Base-by-base conservation (phyloP, 2,888 invertebrate species). In the Cryptus armator region DNA sequence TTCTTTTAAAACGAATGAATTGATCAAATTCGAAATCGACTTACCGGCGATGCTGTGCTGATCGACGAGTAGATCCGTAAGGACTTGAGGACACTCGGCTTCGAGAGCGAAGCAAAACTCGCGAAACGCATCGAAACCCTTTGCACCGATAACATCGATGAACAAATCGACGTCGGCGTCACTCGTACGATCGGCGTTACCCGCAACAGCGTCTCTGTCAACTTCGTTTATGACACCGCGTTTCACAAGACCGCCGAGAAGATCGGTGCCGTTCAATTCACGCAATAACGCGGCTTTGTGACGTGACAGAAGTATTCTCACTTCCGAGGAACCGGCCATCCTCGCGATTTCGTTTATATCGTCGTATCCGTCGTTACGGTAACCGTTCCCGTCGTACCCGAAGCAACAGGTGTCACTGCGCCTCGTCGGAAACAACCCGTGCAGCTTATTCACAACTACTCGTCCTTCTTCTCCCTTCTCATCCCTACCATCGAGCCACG, bases 231-330 rank as follows among this genome's bases (percentile, higher is more conserved):
- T 95, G 87, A 96, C 94, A 71, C 96, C 95, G 90, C 96, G 96
- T 91, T 96, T 96, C 78, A 96, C 96, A 83, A 96, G 94, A 86
- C 95, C 95, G 86, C 95, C 95, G 88, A 96, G 91, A 74, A 96
- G 94, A 92, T 96, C 95, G 86, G 96, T 96, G 87, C 95, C 95
- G 90, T 95, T 94, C 88, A 96, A 92, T 94, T 96, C 96, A 84
- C 95, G 95, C 90, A 96, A 94, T 89, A 96, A 95, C 84, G 95
- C 95, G 70, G 95, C 94, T 93, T 95, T 96, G 93, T 96, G 96
- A 77, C 96, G 95, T 89, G 95, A 94, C 81, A 96, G 94, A 87
- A 96, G 94, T 89, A 95, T 95, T 92, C 96, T 95, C 88, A 96
- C 96, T 83, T 95, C 95, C 51, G 94, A 94, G 84, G 93, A 94